A percentile compares a stretch with the other conserved stretches of the same genome.
phyloP scores from a whole-genome alignment of 2,113 vertebrate genomes.

The Tympanuchus pallidicinctus region DNA sequence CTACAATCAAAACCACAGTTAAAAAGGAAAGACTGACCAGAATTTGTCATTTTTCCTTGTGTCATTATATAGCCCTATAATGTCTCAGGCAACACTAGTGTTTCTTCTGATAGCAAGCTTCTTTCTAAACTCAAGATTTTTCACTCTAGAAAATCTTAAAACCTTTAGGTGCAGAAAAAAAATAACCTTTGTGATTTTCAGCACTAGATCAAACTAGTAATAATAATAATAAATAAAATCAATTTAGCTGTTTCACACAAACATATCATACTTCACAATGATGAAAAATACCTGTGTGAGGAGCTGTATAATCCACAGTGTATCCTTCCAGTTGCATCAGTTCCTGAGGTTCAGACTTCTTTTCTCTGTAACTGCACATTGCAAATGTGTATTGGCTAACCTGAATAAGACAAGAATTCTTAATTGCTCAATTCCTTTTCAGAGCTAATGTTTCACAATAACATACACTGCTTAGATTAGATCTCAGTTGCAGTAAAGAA shows the following conservation, averaged over 20 bases:
- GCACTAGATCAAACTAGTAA: not conserved
- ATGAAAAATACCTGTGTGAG: slow-evolving; percentile 86
- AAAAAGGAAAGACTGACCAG: not conserved
- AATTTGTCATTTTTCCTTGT: not conserved
- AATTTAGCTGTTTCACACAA: not conserved
- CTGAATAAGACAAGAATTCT: slow-evolving; percentile 75
- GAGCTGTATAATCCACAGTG: slow-evolving; percentile 96
- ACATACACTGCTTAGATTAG: not conserved
- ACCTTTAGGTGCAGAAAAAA: not conserved
- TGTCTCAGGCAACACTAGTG: not conserved
- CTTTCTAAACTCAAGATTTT: not conserved
- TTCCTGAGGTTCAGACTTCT: slow-evolving; percentile 96
- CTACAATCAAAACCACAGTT: not conserved
- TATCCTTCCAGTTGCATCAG: slow-evolving; percentile 98
- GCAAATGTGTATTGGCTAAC: slow-evolving; percentile 99
- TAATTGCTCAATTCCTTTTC: slow-evolving; percentile 4
- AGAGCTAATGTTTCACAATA: not conserved
- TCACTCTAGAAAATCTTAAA: not conserved
- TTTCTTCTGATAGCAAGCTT: not conserved
- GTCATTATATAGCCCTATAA: not conserved
- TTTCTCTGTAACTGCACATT: slow-evolving; percentile 98
- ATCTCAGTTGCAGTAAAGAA: not conserved
- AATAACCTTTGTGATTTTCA: not conserved
- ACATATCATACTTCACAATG: not conserved
- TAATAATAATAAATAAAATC: not conserved